Base-by-base conservation (phyloP, 2,113 vertebrate genomes). In the Himantopus leucocephalus region DNA sequence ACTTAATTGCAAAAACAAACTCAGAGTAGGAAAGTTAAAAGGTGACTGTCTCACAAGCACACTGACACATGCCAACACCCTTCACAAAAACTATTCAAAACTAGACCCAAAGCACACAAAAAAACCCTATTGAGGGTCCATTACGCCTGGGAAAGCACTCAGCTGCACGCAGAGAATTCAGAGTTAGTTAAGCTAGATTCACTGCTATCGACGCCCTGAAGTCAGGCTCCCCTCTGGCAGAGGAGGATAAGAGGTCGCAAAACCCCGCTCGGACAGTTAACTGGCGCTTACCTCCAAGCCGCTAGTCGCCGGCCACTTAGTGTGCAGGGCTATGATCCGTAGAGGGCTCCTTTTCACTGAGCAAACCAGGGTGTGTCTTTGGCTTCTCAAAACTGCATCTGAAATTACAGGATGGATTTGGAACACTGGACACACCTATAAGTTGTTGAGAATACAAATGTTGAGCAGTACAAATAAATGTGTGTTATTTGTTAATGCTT, bases 281-380 rank as follows among this genome's bases (percentile, higher is more conserved):
- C 15, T 6, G 22, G 10, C 8, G 5, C 93, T 53, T 45, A 92
- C 95, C 95, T 74, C n/a, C 34, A 4, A 60, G 74, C 24, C 5
- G 3, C 56, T 14, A 9, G 15, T 32, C 14, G 1, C 39, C 1
- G 2, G 48, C 45, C 45, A n/a, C 67, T 41, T 3, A 1, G 29
- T 59, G 55, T 29, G 79, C 27, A 8, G 58, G 50, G 47, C 34
- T 29, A 17, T 0, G 43, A 35, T 21, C 34, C 35, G 8, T 2
- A 3, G 74, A 47, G 52, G 75, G 77, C 79, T 60, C 59, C 96
- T 97, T 97, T 97, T 96, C 82, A 96, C 56, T 30, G 30, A 13
- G 37, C 68, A 14, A 22, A 23, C 18, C 18, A 22, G 93, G 96
- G 95, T 17, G 96, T 93, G 96, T 48, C 85, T 39, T 43, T 7